Conservation (phyloP, 2,113 vertebrate genomes). For the Plotosus lineatus region DNA sequence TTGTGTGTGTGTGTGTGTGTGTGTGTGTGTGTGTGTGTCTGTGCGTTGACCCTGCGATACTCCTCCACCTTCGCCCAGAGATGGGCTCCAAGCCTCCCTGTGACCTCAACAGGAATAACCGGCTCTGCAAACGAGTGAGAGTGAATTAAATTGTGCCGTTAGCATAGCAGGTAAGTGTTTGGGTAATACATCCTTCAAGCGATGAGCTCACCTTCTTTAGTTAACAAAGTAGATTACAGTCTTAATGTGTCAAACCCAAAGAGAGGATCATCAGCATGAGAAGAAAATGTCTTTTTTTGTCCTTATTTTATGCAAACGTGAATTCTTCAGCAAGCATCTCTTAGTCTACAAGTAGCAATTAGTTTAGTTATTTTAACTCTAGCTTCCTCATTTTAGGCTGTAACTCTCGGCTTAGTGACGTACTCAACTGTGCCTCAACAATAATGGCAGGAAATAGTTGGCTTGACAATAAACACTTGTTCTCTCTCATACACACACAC, state of each 20-base stretch:
- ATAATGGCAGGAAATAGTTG: constrained; percentile 51
- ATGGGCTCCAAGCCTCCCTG: too few species aligned
- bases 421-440: constrained; percentile 41
- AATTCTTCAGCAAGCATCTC: background rate
- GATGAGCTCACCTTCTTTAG: background rate
- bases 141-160: background rate
- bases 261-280: background rate
- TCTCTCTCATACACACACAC: constrained; percentile 6
- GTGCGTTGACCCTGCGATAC: too few species aligned
- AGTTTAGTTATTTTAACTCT: constrained; percentile 12
- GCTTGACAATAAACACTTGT: constrained; percentile 46
- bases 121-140: too few species aligned
- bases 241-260: background rate
- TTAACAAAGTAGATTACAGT: background rate
- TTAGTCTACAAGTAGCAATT: constrained; percentile 24
- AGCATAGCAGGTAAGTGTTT: background rate
- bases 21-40: too few species aligned
- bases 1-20: too few species aligned
- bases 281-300: background rate
- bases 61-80: too few species aligned
- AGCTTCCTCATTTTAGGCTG: background rate
- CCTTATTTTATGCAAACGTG: background rate
- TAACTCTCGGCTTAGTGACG: constrained; percentile 36
- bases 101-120: too few species aligned
- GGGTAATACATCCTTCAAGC: background rate